A percentile compares a stretch with the other conserved stretches of the same genome.
Conservation (phyloP, 2,113 vertebrate genomes). For the rat (Rattus norvegicus) region GRCr8 NC_086038.1:41538001-41538500, state of each 20-base stretch:
- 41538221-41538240: conserved; percentile 11
- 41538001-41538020: conserved; percentile 62
- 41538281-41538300: not conserved
- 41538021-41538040: conserved; percentile 73
- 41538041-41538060: conserved; percentile 72
- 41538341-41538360: not conserved
- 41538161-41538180: not conserved
- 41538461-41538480: not conserved
- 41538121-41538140: too few species aligned
- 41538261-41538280: not conserved
- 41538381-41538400: not conserved
- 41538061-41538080: conserved; percentile 66
- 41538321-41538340: not conserved
- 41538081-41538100: conserved; percentile 59
- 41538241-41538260: not conserved
- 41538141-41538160: too few species aligned
- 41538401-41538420: not conserved
- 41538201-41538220: conserved; percentile 47
- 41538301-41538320: conserved; percentile 8
- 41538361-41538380: not conserved
- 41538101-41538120: conserved; percentile 20
- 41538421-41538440: not conserved
- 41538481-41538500: not conserved
- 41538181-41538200: not conserved
- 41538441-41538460: not conserved